Conservation (phyloP, 2,113 vertebrate genomes). For the Anas platyrhynchos region DNA sequence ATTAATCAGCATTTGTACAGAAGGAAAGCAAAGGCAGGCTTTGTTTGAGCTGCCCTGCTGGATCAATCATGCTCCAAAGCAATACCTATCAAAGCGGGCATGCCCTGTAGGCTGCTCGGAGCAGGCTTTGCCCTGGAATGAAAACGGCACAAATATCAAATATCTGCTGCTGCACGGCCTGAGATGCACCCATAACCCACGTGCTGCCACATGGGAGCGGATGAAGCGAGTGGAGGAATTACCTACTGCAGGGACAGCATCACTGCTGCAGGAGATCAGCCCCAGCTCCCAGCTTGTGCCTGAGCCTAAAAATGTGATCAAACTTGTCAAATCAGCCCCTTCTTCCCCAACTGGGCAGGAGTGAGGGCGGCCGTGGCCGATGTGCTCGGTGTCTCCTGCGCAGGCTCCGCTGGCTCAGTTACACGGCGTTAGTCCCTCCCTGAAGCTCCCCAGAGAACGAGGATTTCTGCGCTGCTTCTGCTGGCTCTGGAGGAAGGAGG, state of each 20-base stretch:
- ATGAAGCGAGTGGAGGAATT: background rate
- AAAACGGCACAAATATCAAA: background rate
- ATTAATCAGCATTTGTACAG: background rate
- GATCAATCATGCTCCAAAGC: fast-evolving
- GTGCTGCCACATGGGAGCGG: background rate
- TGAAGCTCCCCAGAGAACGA: background rate
- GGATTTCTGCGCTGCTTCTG: background rate
- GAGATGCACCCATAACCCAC: fast-evolving
- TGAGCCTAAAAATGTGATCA: background rate
- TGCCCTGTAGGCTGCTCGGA: background rate
- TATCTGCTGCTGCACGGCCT: fast-evolving
- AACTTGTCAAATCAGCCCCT: background rate
- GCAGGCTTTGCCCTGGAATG: background rate
- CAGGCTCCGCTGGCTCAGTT: background rate
- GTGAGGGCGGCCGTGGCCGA: fast-evolving
- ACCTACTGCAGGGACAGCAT: fast-evolving
- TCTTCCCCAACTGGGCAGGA: fast-evolving
- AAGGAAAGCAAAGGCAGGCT: background rate
- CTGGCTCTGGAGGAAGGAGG: background rate
- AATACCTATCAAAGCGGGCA: fast-evolving
- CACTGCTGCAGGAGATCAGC: fast-evolving
- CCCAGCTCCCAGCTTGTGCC: fast-evolving
- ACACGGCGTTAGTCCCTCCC: background rate
- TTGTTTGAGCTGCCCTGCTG: background rate
- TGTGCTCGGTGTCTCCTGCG: fast-evolving